Conservation (phyloP, 2,113 vertebrate genomes). For the Cyprinus carpio region DNA sequence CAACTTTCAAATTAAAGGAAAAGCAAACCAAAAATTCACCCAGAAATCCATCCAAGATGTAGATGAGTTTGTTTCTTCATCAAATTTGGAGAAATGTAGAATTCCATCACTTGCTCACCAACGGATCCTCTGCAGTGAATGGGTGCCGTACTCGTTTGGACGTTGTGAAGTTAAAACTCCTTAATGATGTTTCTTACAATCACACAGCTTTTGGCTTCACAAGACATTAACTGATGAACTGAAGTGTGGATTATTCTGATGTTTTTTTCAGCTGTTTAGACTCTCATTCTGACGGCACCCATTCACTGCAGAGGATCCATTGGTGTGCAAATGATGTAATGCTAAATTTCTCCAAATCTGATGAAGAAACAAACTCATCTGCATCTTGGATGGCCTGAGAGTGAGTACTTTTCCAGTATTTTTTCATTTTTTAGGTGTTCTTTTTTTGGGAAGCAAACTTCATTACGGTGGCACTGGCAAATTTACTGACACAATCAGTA, state of each 20-base stretch:
- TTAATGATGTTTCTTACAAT: neutral
- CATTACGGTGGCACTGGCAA: neutral
- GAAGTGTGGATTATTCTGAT: neutral
- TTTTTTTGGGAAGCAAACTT: neutral
- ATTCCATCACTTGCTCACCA: neutral
- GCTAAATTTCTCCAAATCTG: neutral
- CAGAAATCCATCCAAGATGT: no score
- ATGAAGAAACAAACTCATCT: neutral
- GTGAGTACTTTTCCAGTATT: neutral
- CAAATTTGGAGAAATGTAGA: no score
- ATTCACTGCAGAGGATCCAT: neutral
- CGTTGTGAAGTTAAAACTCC: neutral
- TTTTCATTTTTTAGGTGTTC: neutral
- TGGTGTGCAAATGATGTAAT: neutral
- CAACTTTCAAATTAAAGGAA: neutral
- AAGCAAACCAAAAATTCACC: no score
- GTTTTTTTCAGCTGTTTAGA: neutral
- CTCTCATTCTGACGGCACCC: neutral
- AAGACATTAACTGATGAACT: neutral
- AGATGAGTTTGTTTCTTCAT: no score
- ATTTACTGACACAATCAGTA: neutral
- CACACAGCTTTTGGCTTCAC: neutral
- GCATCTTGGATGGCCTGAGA: neutral
- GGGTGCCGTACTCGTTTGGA: no score
- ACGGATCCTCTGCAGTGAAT: no score